A percentile compares a stretch with the other conserved stretches of the same genome.
These are phyloP conservation scores for Halesus radiatus DNA, from an alignment of 1,140 invertebrate genomes.

Conservation along the genomic window DNA sequence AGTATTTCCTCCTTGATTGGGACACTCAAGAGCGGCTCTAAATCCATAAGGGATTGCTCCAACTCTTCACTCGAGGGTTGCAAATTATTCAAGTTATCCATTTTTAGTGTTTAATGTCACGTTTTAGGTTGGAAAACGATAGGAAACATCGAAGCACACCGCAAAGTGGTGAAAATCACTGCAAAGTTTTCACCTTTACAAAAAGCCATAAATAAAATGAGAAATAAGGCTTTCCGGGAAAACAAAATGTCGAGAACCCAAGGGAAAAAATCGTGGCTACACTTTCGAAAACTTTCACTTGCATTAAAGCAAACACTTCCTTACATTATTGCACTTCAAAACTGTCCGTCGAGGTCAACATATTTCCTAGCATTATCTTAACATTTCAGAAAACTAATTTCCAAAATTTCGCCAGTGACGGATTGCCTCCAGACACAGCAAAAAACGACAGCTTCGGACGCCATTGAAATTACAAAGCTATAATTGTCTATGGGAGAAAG, in stretches of 20 bases:
- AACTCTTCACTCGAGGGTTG: constrained; percentile 61
- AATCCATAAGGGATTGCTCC: constrained; percentile 66
- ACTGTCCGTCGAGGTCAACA: background rate
- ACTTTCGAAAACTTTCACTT: constrained; percentile 51
- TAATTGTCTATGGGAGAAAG: constrained; percentile 29
- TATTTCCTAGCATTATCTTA: constrained; percentile 25
- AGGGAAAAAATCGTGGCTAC: constrained; percentile 47
- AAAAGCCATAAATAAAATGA: constrained; percentile 42
- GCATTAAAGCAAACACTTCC: background rate
- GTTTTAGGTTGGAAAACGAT: constrained; percentile 9
- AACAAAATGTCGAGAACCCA: constrained; percentile 46
- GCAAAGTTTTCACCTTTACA: constrained; percentile 9
- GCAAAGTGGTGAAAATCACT: background rate
- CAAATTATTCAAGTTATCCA: constrained; percentile 45
- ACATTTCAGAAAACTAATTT: constrained; percentile 14
- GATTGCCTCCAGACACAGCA: constrained; percentile 33
- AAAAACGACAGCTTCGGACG: constrained; percentile 43
- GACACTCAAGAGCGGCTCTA: constrained; percentile 66
- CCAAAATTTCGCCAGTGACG: constrained; percentile 28
- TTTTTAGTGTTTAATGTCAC: constrained; percentile 18
- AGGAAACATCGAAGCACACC: constrained; percentile 4
- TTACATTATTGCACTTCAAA: constrained; percentile 10
- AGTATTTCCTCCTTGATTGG: constrained; percentile 66
- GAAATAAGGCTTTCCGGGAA: constrained; percentile 41
- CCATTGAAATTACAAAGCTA: constrained; percentile 37